Conservation (phyloP, 2,797 vertebrate genomes). For the Mormyrops attenuatus region DNA sequence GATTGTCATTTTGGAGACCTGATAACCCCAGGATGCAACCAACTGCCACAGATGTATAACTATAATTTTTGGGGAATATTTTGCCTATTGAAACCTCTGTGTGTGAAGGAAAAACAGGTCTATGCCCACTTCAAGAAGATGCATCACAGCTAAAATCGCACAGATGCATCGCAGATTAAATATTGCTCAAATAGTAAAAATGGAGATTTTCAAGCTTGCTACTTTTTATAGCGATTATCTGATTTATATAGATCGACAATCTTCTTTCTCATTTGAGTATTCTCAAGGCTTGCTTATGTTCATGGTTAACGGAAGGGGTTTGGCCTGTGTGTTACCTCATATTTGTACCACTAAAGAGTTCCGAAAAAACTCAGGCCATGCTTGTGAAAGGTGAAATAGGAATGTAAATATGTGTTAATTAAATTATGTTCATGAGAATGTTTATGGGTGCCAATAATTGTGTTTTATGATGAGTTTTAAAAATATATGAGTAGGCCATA, state of each 20-base stretch:
- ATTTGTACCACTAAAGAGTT: neutral
- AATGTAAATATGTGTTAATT: neutral
- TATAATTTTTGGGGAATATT: neutral
- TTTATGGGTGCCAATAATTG: neutral
- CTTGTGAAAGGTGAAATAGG: neutral
- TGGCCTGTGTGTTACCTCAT: neutral
- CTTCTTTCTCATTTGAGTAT: neutral
- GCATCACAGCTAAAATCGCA: neutral
- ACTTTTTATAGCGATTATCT: neutral
- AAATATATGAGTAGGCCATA: neutral
- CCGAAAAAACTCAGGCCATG: neutral
- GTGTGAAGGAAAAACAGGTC: neutral
- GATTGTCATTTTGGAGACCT: neutral
- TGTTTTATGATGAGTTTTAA: neutral
- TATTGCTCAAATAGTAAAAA: neutral
- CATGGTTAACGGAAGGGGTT: neutral
- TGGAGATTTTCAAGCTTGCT: neutral
- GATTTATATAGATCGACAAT: neutral
- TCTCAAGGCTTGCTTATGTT: neutral
- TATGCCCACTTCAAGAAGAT: neutral
- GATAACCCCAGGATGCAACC: neutral
- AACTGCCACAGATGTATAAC: neutral
- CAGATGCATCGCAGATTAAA: neutral
- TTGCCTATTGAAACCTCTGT: neutral
- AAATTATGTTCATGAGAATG: neutral